A percentile compares a stretch with the other conserved stretches of the same genome.
Evolutionary conservation across 2,888 invertebrate genomes (phyloP).

Genomic region (Deilephila porcellus): DNA sequence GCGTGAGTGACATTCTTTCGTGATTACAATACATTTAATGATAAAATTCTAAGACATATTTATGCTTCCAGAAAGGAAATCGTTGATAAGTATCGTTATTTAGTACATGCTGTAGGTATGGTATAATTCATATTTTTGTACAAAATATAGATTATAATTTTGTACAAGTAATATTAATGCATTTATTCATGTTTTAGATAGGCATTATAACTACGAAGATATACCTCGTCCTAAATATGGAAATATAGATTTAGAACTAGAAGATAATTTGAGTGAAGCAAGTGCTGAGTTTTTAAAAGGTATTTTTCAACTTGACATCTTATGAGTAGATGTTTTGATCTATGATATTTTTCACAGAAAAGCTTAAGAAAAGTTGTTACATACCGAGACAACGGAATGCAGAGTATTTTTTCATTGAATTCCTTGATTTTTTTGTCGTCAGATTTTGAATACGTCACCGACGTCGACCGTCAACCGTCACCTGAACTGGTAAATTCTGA

Average conservation of each 20-base stretch:
- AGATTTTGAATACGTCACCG: conserved; percentile 47
- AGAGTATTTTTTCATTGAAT: no score
- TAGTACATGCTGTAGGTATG: conserved; percentile 58
- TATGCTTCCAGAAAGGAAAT: conserved; percentile 62
- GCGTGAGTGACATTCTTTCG: conserved; percentile 48
- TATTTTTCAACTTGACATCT: conserved; percentile 31
- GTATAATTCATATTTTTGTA: background rate
- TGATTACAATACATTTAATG: background rate
- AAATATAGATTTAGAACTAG: conserved; percentile 41
- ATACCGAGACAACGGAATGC: no score
- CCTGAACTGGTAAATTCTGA: conserved; percentile 41
- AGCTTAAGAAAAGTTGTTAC: no score
- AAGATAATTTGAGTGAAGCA: conserved; percentile 48
- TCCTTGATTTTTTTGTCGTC: conserved; percentile 30
- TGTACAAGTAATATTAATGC: background rate
- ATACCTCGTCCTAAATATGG: conserved; percentile 31
- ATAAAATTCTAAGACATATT: conserved; percentile 29
- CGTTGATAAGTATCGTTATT: conserved; percentile 62
- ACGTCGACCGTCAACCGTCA: conserved; percentile 34
- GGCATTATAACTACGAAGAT: conserved; percentile 12
- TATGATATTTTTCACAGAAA: no score
- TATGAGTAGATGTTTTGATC: background rate
- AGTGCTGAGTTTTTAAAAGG: conserved; percentile 52
- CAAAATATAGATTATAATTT: background rate
- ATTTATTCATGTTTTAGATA: conserved; percentile 31